Evolutionary conservation across 2,797 vertebrate species (phyloP).

Genomic region (Meriones psammophilus): DNA sequence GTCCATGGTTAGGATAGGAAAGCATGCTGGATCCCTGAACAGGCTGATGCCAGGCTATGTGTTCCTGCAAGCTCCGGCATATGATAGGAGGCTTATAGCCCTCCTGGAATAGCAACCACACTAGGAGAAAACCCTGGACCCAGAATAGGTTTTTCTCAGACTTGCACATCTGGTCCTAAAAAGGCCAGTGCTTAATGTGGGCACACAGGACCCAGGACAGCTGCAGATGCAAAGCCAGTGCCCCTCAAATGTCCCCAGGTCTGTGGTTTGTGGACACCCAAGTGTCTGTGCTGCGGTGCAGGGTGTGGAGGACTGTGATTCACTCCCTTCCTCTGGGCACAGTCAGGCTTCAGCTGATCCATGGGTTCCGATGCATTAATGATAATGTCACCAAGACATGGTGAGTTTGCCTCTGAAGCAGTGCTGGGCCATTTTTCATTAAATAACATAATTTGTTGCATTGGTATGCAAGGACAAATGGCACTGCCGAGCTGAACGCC

Average conservation of each 20-base stretch:
- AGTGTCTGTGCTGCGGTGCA: fast-evolving
- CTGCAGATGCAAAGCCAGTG: too few species aligned
- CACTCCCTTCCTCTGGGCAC: neutral
- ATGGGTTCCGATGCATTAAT: neutral
- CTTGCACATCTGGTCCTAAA: too few species aligned
- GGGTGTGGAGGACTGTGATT: neutral
- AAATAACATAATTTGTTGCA: conserved; percentile 46
- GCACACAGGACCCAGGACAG: too few species aligned
- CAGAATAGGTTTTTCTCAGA: too few species aligned
- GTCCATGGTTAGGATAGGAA: too few species aligned
- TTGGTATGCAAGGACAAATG: conserved; percentile 52
- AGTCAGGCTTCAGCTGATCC: neutral
- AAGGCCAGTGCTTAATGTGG: neutral
- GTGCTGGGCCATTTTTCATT: conserved; percentile 49
- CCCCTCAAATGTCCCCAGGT: fast-evolving
- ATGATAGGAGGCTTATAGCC: fast-evolving
- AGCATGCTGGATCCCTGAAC: fast-evolving
- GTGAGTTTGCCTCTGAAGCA: neutral
- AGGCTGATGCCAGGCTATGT: fast-evolving
- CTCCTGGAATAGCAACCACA: fast-evolving
- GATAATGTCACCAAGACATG: neutral
- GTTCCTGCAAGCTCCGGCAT: neutral
- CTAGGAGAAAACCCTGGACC: too few species aligned
- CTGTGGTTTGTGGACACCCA: fast-evolving
- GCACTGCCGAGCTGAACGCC: conserved; percentile 55